Base-by-base conservation (phyloP, 2,113 vertebrate genomes). In the Melozone crissalis region DNA sequence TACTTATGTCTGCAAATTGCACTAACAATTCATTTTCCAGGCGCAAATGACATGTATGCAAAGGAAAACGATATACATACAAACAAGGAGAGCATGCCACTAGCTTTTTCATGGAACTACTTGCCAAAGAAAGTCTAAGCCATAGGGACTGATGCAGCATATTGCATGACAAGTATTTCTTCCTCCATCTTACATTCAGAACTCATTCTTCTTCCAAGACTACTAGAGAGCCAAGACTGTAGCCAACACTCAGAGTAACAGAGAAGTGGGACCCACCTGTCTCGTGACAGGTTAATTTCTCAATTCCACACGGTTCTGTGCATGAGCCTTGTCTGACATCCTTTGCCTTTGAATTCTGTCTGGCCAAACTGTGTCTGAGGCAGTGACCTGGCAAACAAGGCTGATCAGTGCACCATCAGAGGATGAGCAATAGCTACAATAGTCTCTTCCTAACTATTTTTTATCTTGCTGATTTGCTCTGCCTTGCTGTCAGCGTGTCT, bases 211-310 rank as follows among this genome's bases (percentile, higher is more conserved):
- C 28, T 46, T 81, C 47, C 5, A 3, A 55, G 27, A 27, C 47
- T 75, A 7, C 5, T 17, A 55, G 57, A 81, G 16, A 62, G 37
- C 3, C 5, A 73, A 54, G 28, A 37, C 46, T 31, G 43, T 67
- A 58, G 55, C 28, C 77, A 49, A 58, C 31, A 84, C 4, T 22
- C 15, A 52, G 30, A 49, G 13, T 62, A 84, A 73, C 11, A n/a
- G 46, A 68, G 41, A 24, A 4, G 1, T 47, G n/a, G 28, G 39
- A 43, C 15, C 12, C 51, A n/a, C 0, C 0, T 51, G 35, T 74
- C 27, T 63, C 0, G 0, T 80, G 35, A 44, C 15, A 74, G n/a
- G 31, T 46, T 81, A 31, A 66, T 74, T 92, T 94, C 59, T 84
- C 3, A 10, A 4, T 85, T 71, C 28, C 3, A 1, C 10, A 1